Conservation (phyloP, 2,113 vertebrate genomes). For the Aplodontia rufa region DNA sequence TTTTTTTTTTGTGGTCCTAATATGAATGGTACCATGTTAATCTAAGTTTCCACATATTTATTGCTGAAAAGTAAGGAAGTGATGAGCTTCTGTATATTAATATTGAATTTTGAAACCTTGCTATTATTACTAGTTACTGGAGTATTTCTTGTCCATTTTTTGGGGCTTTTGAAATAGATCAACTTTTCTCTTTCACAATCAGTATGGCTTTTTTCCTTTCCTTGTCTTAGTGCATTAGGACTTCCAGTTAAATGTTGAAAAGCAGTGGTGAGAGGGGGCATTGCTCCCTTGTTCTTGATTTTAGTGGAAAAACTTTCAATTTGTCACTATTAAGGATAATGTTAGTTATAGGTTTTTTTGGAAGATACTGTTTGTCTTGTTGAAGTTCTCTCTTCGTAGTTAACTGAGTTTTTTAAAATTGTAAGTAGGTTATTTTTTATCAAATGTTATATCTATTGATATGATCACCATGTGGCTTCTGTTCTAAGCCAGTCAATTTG, state of each 20-base stretch:
- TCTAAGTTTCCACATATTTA: neutral
- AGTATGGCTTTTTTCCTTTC: neutral
- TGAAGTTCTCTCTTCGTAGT: neutral
- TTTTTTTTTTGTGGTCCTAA: neutral
- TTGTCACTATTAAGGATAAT: neutral
- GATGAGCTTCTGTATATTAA: neutral
- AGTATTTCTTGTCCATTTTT: neutral
- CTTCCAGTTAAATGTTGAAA: neutral
- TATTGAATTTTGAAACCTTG: neutral
- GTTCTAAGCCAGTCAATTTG: neutral
- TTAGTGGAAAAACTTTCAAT: neutral
- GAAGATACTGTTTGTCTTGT: neutral
- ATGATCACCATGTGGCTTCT: neutral
- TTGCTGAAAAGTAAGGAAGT: neutral
- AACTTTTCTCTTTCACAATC: neutral
- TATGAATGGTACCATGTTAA: neutral
- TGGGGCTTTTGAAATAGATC: neutral
- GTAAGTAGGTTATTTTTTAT: too few species aligned
- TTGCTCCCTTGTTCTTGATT: neutral
- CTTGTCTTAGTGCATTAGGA: neutral
- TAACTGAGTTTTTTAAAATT: too few species aligned
- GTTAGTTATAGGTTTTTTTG: neutral
- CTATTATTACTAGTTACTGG: neutral
- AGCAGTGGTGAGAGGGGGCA: neutral
- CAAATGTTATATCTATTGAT: neutral